A percentile compares a stretch with the other conserved stretches of the same genome.
Conservation (phyloP, 2,113 vertebrate species). For the Grallaria varia region DNA sequence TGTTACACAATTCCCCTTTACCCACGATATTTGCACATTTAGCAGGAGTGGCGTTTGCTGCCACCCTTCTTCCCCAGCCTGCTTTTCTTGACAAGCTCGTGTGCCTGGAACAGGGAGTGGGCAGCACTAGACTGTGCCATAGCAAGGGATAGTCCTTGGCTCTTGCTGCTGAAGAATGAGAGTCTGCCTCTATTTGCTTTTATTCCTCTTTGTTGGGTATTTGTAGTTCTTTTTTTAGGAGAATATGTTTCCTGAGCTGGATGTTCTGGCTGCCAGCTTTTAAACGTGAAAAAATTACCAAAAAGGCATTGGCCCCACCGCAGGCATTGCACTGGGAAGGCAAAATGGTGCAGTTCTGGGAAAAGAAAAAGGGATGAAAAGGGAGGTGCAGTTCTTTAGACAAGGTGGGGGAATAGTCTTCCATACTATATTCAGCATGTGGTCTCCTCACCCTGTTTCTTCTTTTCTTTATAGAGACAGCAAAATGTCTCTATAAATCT, state of each 20-base stretch:
- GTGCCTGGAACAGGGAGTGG: background rate
- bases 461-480: background rate
- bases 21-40: rapidly evolving
- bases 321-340: rapidly evolving
- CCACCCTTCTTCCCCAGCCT: background rate
- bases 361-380: background rate
- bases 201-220: background rate
- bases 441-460: background rate
- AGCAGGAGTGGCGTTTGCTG: background rate
- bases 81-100: background rate
- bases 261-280: background rate
- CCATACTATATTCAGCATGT: background rate
- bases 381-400: background rate
- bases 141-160: background rate
- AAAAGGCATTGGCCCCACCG: background rate
- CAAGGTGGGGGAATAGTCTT: background rate
- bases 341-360: background rate
- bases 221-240: background rate
- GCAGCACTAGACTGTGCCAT: background rate
- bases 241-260: background rate
- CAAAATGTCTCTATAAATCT: too few species aligned
- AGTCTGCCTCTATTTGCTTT: background rate
- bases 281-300: background rate
- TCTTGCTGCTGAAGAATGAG: background rate
- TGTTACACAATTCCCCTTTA: background rate